Base-by-base conservation (phyloP, 1,140 invertebrate genomes). In the Bombus confusus region DNA sequence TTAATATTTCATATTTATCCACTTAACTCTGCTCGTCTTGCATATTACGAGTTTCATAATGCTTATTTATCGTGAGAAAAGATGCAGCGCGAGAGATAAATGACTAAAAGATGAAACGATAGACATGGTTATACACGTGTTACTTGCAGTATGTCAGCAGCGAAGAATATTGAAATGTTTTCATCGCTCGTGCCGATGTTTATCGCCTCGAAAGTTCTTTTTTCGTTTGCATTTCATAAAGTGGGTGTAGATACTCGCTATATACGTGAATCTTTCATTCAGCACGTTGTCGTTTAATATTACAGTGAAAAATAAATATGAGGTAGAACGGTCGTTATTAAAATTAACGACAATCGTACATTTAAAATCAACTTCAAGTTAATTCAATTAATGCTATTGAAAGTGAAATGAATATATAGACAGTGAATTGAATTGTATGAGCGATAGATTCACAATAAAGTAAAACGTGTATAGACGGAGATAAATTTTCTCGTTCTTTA, bases 141-240 rank as follows among this genome's bases (percentile, higher is more conserved):
- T 75, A 82, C 71, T 64, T 66, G 31, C 25, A 34, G 31, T 31
- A 31, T 72, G 57, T 57, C n/a, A 31, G 37, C 39, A 64, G 39
- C n/a, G 71, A 64, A 15, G 64, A 74, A 74, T 82, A 82, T 82
- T 39, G 57, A 73, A 74, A 82, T 41, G 69, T 73, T 82, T 82
- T 62, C 69, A 82, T 74, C 71, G 80, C 57, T 73, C 52, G 22
- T 66, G 78, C 43, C 39, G 79, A 80, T 80, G 68, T 59, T 80
- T 80, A 80, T 72, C 47, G 37, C 18, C 4, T 28, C 28, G 72
- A 80, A 80, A 71, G 5, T 72, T 80, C 71, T 57, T 34, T 39
- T 41, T 22, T 72, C 22, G 34, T 31, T 34, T 80, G 37, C 72
- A 72, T 80, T 80, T 72, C 47, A 72, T 69, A 57, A 80, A 52